These are phyloP conservation scores for Bos indicus DNA, from an alignment of 2,113 vertebrate species.

Conservation along the genomic window DNA sequence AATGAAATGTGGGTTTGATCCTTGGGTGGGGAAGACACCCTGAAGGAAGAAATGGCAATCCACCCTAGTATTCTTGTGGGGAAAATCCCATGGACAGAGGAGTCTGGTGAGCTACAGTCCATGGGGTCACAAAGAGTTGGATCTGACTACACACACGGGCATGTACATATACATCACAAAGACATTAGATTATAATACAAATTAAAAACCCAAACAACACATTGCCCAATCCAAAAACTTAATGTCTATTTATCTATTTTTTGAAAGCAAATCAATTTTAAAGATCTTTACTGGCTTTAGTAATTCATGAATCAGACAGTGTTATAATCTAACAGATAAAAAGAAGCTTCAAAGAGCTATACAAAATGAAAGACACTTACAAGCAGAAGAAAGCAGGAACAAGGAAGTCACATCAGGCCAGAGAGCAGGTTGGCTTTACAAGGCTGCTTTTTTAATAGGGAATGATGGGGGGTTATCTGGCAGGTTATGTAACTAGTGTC, in stretches of 20 bases:
- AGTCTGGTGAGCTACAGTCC: not conserved
- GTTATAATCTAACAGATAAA: not conserved
- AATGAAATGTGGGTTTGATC: not conserved
- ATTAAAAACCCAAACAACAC: not conserved
- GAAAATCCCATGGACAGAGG: not conserved
- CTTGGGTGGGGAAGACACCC: not conserved
- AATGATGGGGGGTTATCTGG: not conserved
- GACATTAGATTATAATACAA: not conserved
- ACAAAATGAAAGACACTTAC: not conserved
- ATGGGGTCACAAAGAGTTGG: not conserved
- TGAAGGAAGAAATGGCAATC: not conserved
- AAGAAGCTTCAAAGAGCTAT: not conserved
- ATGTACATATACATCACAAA: not conserved
- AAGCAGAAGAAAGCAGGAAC: not conserved
- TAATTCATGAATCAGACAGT: not conserved
- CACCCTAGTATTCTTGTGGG: not conserved
- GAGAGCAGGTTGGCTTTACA: not conserved
- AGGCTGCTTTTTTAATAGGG: not conserved
- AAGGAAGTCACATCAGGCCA: not conserved
- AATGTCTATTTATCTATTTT: not conserved
- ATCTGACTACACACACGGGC: rapidly evolving
- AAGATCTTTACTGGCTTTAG: not conserved
- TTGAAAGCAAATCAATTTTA: not conserved
- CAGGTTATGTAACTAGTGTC: not conserved
- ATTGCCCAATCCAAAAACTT: not conserved